Base-by-base conservation (phyloP, 2,113 vertebrate genomes). In the Riparia riparia region DNA sequence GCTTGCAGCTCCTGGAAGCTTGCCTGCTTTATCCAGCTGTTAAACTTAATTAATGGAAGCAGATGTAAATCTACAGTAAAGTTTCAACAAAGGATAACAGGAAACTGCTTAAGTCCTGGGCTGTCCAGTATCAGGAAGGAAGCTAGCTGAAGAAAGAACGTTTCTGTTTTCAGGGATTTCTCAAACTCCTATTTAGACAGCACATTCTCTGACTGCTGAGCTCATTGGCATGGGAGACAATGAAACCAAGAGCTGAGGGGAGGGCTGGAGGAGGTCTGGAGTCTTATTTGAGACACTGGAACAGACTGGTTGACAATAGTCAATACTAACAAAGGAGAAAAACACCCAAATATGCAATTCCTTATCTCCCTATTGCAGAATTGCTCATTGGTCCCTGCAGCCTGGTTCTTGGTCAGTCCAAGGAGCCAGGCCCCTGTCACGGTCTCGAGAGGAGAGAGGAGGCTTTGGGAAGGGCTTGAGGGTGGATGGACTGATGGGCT, bases 21-120 rank as follows among this genome's bases (percentile, higher is more conserved):
- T 90, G 89, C 80, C 72, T 83, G 80, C 71, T 66, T 90, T 86
- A 83, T 81, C 80, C 93, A 95, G 83, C 93, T 96, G 91, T 89
- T 94, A 32, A 51, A 49, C 39, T 68, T 88, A 37, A 84, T 81
- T 95, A 96, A 82, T 88, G 54, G 85, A 80, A 80, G 24, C 50
- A 88, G 74, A 94, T 90, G 58, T 93, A 95, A 96, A 93, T 91
- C 79, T 24, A 82, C 81, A 82, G 61, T 82, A 76, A 86, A 42
- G 17, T 66, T 93, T 86, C 82, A 93, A 31, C n/a, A 86, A n/a
- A n/a, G 87, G 81, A 81, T 86, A 81, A 58, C 64, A 92, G 85
- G 73, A 86, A 84, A 47, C 88, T 92, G 71, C 45, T 71, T 73
- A 77, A 80, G 28, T 83, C 44, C 78, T 61, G 65, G 56, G 49